Percentiles rank a stretch among this genome's conserved stretches.
Conservation (phyloP, 2,888 invertebrate species). For the Monopis laevigella region DNA sequence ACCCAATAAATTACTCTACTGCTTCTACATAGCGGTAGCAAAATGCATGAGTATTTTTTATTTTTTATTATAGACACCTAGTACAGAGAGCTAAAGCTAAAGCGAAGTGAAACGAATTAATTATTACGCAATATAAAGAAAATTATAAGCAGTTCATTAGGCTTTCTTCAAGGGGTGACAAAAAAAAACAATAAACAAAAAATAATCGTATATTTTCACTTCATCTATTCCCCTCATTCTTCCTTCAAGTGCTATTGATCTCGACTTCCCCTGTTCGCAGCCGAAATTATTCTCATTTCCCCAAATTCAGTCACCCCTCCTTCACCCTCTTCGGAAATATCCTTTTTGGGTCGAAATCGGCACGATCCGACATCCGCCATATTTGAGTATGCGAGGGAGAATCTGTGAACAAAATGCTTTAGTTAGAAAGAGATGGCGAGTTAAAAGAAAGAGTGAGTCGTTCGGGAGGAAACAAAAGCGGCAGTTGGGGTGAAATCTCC, state of each 20-base stretch:
- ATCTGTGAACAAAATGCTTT: constrained; percentile 7
- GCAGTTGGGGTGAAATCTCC: constrained; percentile 31
- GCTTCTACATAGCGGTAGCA: too few relatives aligned
- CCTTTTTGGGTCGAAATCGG: constrained; percentile 27
- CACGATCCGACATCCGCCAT: constrained; percentile 54
- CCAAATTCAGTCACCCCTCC: constrained; percentile 34
- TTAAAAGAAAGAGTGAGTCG: constrained; percentile 26
- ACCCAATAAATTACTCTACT: too few relatives aligned
- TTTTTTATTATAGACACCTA: too few relatives aligned
- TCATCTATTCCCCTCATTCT: not conserved
- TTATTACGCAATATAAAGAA: too few relatives aligned
- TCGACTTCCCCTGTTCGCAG: constrained; percentile 10
- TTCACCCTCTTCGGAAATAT: constrained; percentile 39
- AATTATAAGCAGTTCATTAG: too few relatives aligned
- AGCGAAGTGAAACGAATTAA: too few relatives aligned
- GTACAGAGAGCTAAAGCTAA: too few relatives aligned
- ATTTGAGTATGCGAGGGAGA: constrained; percentile 29
- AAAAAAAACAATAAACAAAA: too few relatives aligned
- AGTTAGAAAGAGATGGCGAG: constrained; percentile 23
- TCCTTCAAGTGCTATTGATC: constrained; percentile 6
- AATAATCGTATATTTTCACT: too few relatives aligned
- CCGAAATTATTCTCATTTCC: constrained; percentile 41
- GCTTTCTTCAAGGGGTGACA: too few relatives aligned
- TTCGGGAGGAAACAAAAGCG: constrained; percentile 36
- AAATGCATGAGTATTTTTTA: too few relatives aligned